Evolutionary conservation across 1,140 invertebrate species (phyloP).

Genomic region (Nebria ingens): DNA sequence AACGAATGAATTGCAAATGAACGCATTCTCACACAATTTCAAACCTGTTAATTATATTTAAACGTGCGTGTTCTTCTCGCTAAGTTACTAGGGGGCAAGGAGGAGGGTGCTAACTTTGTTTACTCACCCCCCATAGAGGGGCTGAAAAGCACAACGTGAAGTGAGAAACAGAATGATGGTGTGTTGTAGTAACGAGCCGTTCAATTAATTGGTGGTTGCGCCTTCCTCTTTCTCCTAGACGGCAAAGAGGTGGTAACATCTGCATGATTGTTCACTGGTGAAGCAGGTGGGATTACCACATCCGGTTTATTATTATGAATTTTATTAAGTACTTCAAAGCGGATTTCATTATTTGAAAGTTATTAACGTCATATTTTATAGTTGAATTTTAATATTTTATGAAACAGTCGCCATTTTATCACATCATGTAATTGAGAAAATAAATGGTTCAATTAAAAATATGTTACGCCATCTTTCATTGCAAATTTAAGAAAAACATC

Average conservation of each 20-base stretch:
- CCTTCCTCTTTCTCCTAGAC: background rate
- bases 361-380: background rate
- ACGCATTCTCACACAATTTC: conserved; percentile 5
- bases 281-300: no score
- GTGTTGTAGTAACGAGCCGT: conserved; percentile 1
- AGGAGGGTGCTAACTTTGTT: background rate
- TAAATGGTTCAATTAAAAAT: no score
- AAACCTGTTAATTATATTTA: conserved; percentile 10
- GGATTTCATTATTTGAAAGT: no score
- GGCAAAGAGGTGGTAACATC: background rate
- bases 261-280: no score
- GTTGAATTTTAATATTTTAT: background rate
- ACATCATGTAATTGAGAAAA: no score
- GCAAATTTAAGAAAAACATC: no score
- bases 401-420: no score
- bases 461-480: no score
- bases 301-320: no score
- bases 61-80: conserved; percentile 3
- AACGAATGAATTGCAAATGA: background rate
- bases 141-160: no score
- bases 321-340: no score
- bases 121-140: no score
- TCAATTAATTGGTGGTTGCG: conserved; percentile 6
- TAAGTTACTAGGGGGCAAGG: background rate
- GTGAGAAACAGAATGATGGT: background rate